Evolutionary conservation across 2,888 invertebrate genomes (phyloP).

Genomic region (Amblyteles armatorius): DNA sequence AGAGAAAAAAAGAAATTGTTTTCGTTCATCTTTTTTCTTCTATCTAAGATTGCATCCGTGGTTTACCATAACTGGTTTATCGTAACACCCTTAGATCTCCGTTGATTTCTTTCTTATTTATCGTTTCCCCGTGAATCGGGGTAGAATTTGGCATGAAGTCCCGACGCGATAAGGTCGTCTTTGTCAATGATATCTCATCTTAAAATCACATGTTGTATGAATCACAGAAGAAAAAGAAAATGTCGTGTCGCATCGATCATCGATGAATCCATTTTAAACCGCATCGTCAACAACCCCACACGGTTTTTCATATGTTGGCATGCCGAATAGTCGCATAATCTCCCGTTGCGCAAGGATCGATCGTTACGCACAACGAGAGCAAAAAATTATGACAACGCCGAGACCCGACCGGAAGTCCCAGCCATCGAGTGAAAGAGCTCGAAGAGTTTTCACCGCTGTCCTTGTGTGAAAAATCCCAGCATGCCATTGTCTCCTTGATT

Average conservation of each 20-base stretch:
- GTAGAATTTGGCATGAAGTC: conserved; percentile 29
- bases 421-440: conserved; percentile 11
- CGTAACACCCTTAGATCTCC: conserved; percentile 23
- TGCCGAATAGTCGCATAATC: conserved; percentile 13
- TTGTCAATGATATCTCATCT: conserved; percentile 15
- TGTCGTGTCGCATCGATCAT: not conserved
- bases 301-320: conserved; percentile 17
- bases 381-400: conserved; percentile 11
- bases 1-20: conserved; percentile 21
- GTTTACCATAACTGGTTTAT: conserved; percentile 1
- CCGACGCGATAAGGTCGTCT: conserved; percentile 13
- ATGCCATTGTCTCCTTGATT: conserved; percentile 81
- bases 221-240: not conserved
- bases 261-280: conserved; percentile 1
- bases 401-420: conserved; percentile 34
- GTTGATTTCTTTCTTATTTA: conserved; percentile 29
- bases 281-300: conserved; percentile 1
- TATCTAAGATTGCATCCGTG: conserved; percentile 14
- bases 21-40: conserved; percentile 25
- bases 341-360: not conserved
- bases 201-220: not conserved
- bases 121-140: not conserved
- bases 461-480: conserved; percentile 76
- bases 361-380: conserved; percentile 5
- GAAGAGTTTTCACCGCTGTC: conserved; percentile 22